Percentiles rank a stretch among this genome's conserved stretches.
Conservation (phyloP, 1,140 invertebrate genomes). For the Halesus radiatus region DNA sequence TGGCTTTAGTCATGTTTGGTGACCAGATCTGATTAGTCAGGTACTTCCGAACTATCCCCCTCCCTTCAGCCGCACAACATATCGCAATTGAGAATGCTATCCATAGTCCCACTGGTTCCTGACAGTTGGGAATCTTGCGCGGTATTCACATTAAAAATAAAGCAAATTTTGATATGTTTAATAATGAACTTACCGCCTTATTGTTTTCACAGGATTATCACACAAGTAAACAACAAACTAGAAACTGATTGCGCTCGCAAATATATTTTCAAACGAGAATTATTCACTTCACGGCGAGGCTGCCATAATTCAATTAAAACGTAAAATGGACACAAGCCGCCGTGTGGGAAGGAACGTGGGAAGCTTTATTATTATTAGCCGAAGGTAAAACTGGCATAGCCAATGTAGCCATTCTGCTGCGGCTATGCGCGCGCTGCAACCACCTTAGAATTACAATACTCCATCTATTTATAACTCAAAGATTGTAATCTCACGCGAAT, state of each 20-base stretch:
- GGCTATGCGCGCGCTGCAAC: slow-evolving; percentile 38
- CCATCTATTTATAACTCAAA: slow-evolving; percentile 39
- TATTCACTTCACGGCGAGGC: slow-evolving; percentile 23
- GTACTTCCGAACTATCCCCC: too few relatives aligned
- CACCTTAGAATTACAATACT: slow-evolving; percentile 21
- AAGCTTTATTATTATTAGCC: slow-evolving; percentile 35
- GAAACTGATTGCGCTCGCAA: background rate
- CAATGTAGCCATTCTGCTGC: slow-evolving; percentile 22
- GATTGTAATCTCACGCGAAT: slow-evolving; percentile 24
- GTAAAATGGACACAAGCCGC: slow-evolving; percentile 1
- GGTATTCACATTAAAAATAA: too few relatives aligned
- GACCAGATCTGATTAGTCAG: too few relatives aligned
- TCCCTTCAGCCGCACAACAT: too few relatives aligned
- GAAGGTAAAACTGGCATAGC: slow-evolving; percentile 32
- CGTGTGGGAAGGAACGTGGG: slow-evolving; percentile 44
- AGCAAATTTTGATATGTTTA: background rate
- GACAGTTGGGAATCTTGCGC: too few relatives aligned
- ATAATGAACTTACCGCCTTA: slow-evolving; percentile 37
- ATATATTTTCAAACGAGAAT: background rate
- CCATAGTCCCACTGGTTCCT: too few relatives aligned
- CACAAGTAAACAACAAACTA: slow-evolving; percentile 37
- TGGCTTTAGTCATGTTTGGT: too few relatives aligned
- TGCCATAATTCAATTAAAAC: slow-evolving; percentile 45
- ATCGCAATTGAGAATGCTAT: too few relatives aligned
- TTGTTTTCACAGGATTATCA: slow-evolving; percentile 36